Evolutionary conservation across 1,140 invertebrate species (phyloP), one percentile per base, ranked within the genome.

Genomic region (Cotesia vestalis): DNA sequence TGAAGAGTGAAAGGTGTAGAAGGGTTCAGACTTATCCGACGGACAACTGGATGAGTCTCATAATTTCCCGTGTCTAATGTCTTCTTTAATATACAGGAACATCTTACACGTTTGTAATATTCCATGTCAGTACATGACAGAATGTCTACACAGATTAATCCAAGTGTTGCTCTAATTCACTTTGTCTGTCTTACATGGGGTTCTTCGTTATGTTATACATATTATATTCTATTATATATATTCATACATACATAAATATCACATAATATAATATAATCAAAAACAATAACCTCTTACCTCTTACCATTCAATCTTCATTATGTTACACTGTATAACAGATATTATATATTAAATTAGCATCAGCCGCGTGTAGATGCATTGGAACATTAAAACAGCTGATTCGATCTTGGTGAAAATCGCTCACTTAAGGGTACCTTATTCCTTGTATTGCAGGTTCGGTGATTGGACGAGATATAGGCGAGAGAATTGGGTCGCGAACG

Each of bases 401-500:
- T 11, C 40, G 11, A 46, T 46, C 40, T 46, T 46, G 11, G 6
- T 46, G 6, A 46, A 9, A 46, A 9, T 46, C 40, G 40, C 66
- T 67, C 51, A 46, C 17, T 38, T 46, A 9, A 8, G 2, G 5
- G 40, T 46, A 46, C 1, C 27, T 27, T 27, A 27, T 27, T 2
- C 3, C 27, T 27, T 27, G 27, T 27, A 27, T 27, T 27, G 27
- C 27, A 27, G 27, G 27, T 27, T 27, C 27, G 27, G 27, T 27
- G 27, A 27, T 27, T 27, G 27, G 27, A 27, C 40, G 6, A 8
- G 40, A 46, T 46, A 11, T 46, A 46, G 80, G 66, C 27, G 1
- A 74, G 78, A 78, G 75, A 84, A 84, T 83, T 82, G 75, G 82
- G 83, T 83, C 83, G 82, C 78, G 81, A 80, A 78, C 78, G 80